A percentile compares a stretch with the other conserved stretches of the same genome.
Conservation (phyloP, 2,888 invertebrate species). For the Ophonus ardosiacus region DNA sequence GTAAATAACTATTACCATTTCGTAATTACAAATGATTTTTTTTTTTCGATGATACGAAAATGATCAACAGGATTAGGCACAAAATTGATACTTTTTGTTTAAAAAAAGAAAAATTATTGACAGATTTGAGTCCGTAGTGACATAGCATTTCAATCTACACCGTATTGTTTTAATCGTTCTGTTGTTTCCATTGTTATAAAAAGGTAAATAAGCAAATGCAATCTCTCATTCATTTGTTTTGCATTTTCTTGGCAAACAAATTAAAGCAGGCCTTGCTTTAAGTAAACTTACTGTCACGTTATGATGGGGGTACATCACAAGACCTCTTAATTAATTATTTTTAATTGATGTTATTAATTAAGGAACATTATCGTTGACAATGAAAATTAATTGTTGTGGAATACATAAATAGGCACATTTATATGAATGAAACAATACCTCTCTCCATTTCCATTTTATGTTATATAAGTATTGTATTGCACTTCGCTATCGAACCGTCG, state of each 20-base stretch:
- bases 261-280: constrained; percentile 12
- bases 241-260: constrained; percentile 3
- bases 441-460: no score
- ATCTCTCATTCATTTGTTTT: constrained; percentile 15
- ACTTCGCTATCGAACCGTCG: no score
- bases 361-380: constrained; percentile 35
- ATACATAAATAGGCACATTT: constrained; percentile 9
- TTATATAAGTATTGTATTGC: no score
- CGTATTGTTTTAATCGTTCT: no score
- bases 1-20: no score
- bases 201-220: neutral
- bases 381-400: constrained; percentile 38
- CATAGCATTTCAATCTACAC: no score
- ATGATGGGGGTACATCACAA: constrained; percentile 33
- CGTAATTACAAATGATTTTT: no score
- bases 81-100: no score
- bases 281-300: constrained; percentile 7
- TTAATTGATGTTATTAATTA: constrained; percentile 41
- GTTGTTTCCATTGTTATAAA: neutral
- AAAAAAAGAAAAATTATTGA: no score
- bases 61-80: no score
- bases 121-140: no score
- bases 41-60: no score
- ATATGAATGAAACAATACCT: neutral
- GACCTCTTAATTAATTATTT: constrained; percentile 37